A percentile compares a stretch with the other conserved stretches of the same genome.
phyloP scores from a whole-genome alignment of 1,140 invertebrate genomes.

The Macrocentrus cingulum region DNA sequence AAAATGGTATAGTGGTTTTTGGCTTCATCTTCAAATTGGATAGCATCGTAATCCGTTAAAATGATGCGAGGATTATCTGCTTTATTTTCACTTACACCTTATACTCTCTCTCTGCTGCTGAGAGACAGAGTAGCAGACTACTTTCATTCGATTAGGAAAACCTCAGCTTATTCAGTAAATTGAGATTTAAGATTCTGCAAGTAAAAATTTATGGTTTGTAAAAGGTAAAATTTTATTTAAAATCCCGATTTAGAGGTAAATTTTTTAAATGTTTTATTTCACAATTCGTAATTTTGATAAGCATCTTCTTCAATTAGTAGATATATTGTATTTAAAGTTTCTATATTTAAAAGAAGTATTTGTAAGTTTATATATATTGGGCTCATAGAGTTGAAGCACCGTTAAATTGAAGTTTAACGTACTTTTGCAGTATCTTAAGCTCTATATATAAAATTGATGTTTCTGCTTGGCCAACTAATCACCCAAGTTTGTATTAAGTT shows the following conservation, averaged over 20 bases:
- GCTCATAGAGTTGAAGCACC: conserved; percentile 4
- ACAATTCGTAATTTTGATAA: neutral
- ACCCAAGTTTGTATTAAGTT: too few relatives aligned
- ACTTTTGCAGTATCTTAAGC: neutral
- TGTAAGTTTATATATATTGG: too few relatives aligned
- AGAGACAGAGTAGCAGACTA: neutral
- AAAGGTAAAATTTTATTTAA: neutral
- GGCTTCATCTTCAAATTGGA: conserved; percentile 17
- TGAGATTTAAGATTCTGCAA: conserved; percentile 10
- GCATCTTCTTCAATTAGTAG: too few relatives aligned
- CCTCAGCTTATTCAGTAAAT: conserved; percentile 10
- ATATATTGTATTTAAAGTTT: too few relatives aligned
- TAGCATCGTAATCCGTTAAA: conserved; percentile 17
- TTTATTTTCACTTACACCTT: conserved; percentile 18
- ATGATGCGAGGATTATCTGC: conserved; percentile 19
- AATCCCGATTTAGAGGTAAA: neutral
- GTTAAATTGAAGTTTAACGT: conserved; percentile 5
- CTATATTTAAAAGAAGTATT: too few relatives aligned
- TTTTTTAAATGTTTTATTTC: neutral
- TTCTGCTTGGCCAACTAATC: too few relatives aligned
- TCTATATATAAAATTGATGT: too few relatives aligned
- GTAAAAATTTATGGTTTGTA: conserved; percentile 6
- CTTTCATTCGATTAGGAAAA: conserved; percentile 15
- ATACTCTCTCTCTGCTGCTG: neutral
- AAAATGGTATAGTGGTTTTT: neutral